A percentile compares a stretch with the other conserved stretches of the same genome.
Evolutionary conservation across 2,888 invertebrate species (phyloP).

Genomic region (Asteroscopus sphinx): DNA sequence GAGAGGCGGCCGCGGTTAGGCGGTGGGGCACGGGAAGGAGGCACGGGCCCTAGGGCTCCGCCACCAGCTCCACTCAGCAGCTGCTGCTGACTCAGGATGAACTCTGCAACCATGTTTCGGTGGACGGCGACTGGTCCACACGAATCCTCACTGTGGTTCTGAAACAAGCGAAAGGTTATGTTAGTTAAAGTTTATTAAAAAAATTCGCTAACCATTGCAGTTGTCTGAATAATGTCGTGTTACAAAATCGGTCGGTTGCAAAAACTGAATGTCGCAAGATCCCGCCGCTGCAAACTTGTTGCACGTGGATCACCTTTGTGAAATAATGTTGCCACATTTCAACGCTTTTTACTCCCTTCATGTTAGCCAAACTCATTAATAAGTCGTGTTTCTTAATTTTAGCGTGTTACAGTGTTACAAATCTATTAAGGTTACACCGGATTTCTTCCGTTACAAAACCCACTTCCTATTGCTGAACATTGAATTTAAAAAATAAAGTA

Average conservation of each 20-base stretch:
- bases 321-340: conserved; percentile 79
- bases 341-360: conserved; percentile 81
- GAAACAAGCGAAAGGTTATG: conserved; percentile 80
- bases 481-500: conserved; percentile 56
- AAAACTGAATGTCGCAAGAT: conserved; percentile 80
- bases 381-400: conserved; percentile 78
- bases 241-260: conserved; percentile 79
- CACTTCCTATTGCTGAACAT: conserved; percentile 67
- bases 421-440: conserved; percentile 75
- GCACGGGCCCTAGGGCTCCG: conserved; percentile 80
- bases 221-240: conserved; percentile 74
- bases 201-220: conserved; percentile 66
- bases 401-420: conserved; percentile 66
- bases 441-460: conserved; percentile 77
- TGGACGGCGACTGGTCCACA: conserved; percentile 88
- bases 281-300: conserved; percentile 74
- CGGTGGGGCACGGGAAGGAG: conserved; percentile 76
- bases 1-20: conserved; percentile 80
- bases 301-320: conserved; percentile 83
- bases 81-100: conserved; percentile 93
- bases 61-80: conserved; percentile 78
- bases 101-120: conserved; percentile 96
- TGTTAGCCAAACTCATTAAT: conserved; percentile 80
- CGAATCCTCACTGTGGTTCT: conserved; percentile 85
- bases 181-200: conserved; percentile 69